These are phyloP conservation scores for Sebastes reedi DNA, from an alignment of 2,797 vertebrate species.

Conservation along the genomic window DNA sequence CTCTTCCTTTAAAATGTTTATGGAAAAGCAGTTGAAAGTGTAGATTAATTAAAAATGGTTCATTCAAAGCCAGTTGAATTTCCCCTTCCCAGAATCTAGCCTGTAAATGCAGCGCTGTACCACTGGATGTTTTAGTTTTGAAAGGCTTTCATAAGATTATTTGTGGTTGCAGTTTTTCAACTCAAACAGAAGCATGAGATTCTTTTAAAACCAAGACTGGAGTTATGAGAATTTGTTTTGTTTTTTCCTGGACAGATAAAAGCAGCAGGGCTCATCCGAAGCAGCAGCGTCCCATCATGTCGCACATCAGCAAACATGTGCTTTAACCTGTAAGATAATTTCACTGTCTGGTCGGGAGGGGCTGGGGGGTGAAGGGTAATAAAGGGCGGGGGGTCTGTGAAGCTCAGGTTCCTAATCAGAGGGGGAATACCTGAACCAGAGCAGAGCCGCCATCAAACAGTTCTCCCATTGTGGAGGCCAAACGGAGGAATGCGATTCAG, in stretches of 20 bases:
- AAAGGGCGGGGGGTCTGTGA: conserved; percentile 26
- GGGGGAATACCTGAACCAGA: conserved; percentile 80
- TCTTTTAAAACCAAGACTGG: background rate
- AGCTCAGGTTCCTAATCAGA: conserved; percentile 77
- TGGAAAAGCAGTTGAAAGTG: background rate
- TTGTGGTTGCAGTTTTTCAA: background rate
- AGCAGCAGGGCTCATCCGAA: background rate
- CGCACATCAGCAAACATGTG: conserved; percentile 3
- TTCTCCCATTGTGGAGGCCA: conserved; percentile 75
- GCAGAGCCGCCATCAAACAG: conserved; percentile 78
- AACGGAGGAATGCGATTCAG: conserved; percentile 80
- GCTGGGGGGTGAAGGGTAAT: background rate
- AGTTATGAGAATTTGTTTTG: background rate
- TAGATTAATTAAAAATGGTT: background rate
- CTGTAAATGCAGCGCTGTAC: background rate
- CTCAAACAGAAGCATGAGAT: background rate
- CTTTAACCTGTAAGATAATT: conserved; percentile 5
- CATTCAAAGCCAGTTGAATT: background rate
- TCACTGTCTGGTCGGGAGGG: background rate
- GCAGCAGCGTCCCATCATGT: background rate
- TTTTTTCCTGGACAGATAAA: background rate
- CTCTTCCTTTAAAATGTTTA: background rate
- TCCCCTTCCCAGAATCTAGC: background rate
- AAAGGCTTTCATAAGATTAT: background rate
- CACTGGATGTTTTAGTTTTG: background rate